Evolutionary conservation across 1,140 invertebrate genomes (phyloP).

Genomic region (Bombus waltoni): DNA sequence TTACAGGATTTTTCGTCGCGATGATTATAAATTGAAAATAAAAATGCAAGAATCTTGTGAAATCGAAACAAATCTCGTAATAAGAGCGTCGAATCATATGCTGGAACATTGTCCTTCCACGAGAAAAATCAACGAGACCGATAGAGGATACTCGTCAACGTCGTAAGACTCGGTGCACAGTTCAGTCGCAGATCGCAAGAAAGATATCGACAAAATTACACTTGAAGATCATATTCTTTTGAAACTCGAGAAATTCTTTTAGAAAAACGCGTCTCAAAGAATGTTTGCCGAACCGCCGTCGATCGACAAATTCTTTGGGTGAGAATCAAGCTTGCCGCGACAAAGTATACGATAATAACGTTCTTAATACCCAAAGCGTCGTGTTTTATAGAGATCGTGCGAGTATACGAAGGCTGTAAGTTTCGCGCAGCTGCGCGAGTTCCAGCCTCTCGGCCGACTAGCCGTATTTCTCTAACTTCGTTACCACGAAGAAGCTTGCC

Average conservation of each 20-base stretch:
- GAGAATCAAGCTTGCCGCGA: not conserved
- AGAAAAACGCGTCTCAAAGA: not conserved
- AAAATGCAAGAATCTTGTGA: too few species aligned
- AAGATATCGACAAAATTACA: too few species aligned
- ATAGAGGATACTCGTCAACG: too few species aligned
- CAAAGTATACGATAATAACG: not conserved
- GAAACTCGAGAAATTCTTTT: not conserved
- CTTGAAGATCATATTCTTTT: not conserved
- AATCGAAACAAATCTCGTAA: too few species aligned
- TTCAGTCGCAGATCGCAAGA: too few species aligned
- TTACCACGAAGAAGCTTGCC: slow-evolving; percentile 38
- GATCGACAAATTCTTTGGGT: too few species aligned
- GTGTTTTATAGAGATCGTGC: slow-evolving; percentile 28
- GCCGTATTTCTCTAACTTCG: slow-evolving; percentile 46
- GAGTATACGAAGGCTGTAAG: slow-evolving; percentile 11
- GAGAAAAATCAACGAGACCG: too few species aligned
- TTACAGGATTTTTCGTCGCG: not conserved
- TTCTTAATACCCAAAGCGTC: slow-evolving; percentile 11
- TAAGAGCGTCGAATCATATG: too few species aligned
- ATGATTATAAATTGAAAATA: not conserved
- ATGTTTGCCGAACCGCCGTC: not conserved
- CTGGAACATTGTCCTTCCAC: too few species aligned
- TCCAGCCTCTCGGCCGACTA: not conserved
- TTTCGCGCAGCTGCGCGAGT: slow-evolving; percentile 4
- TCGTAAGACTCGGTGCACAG: too few species aligned